Evolutionary conservation across 2,797 vertebrate genomes (phyloP).

Genomic region (Gymnodraco acuticeps): DNA sequence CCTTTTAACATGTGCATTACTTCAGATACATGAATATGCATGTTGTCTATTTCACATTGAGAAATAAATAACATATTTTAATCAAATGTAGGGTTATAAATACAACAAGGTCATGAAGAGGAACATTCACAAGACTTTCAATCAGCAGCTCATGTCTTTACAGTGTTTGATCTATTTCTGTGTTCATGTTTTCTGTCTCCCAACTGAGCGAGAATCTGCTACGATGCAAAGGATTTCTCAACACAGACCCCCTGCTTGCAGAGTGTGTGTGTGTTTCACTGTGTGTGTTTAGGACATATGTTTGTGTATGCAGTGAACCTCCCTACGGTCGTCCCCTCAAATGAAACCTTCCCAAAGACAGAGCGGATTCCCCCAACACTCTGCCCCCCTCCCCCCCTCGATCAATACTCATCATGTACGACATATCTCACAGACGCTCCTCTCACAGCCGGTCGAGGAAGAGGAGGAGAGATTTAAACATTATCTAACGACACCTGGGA

Average conservation of each 20-base stretch:
- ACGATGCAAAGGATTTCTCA: constrained; percentile 3
- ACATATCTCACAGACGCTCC: constrained; percentile 72
- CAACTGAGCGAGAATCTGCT: constrained; percentile 11
- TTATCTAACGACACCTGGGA: constrained; percentile 41
- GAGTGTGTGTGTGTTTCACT: constrained; percentile 11
- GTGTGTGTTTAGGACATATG: constrained; percentile 13
- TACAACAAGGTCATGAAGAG: constrained; percentile 24
- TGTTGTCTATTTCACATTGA: not conserved
- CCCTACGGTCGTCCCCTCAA: constrained; percentile 41
- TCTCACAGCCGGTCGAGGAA: constrained; percentile 50
- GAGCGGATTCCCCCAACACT: constrained; percentile 42
- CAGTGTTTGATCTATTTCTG: constrained; percentile 4
- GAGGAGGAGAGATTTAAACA: constrained; percentile 54
- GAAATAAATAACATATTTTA: constrained; percentile 23
- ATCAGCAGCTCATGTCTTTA: constrained; percentile 13
- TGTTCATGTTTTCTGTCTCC: constrained; percentile 10
- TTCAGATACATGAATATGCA: constrained; percentile 44
- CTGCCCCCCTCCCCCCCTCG: constrained; percentile 47
- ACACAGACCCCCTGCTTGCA: constrained; percentile 30
- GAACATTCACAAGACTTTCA: constrained; percentile 17
- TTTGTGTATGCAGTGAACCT: constrained; percentile 41
- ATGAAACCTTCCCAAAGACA: constrained; percentile 64
- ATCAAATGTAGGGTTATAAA: constrained; percentile 24
- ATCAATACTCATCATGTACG: constrained; percentile 82
- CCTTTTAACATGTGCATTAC: constrained; percentile 34